These are phyloP conservation scores for Callionymus lyra DNA, from an alignment of 2,113 vertebrate species.

Conservation along the genomic window DNA sequence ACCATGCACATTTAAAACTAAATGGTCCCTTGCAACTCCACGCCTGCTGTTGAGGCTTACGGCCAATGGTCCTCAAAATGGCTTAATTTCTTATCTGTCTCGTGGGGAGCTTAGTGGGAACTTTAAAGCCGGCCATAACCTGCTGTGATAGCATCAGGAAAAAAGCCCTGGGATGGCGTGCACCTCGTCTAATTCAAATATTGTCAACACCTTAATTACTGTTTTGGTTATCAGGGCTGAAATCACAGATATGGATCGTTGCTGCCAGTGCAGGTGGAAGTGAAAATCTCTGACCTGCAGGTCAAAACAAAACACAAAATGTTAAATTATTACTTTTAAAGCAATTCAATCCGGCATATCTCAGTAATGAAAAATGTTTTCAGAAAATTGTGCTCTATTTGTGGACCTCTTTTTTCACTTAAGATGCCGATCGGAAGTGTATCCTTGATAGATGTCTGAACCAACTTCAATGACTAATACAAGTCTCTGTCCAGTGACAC, in stretches of 20 bases:
- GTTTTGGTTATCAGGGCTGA: slow-evolving; percentile 8
- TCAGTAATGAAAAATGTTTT: no score
- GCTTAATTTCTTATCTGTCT: slow-evolving; percentile 52
- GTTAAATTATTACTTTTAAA: no score
- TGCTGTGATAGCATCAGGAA: slow-evolving; percentile 27
- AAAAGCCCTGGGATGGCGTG: slow-evolving; percentile 14
- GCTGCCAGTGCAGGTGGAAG: neutral
- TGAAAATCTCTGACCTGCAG: no score
- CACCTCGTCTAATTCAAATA: slow-evolving; percentile 20
- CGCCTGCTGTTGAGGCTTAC: slow-evolving; percentile 43
- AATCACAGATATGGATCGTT: slow-evolving; percentile 3
- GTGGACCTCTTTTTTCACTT: no score
- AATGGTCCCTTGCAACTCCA: slow-evolving; percentile 35
- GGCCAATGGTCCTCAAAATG: slow-evolving; percentile 57
- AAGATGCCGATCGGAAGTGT: no score
- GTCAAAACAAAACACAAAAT: no score
- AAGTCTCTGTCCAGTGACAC: no score
- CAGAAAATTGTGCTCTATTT: no score
- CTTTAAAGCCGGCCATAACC: slow-evolving; percentile 34
- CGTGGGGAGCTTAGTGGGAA: slow-evolving; percentile 40
- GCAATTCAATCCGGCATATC: no score
- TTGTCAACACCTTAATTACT: slow-evolving; percentile 6
- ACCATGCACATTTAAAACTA: slow-evolving; percentile 43
- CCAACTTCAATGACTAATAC: no score
- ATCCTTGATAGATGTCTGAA: no score